A percentile compares a stretch with the other conserved stretches of the same genome.
These are phyloP conservation scores for Leptobrachium ailaonicum DNA, from an alignment of 2,113 vertebrate genomes.

Conservation along the genomic window DNA sequence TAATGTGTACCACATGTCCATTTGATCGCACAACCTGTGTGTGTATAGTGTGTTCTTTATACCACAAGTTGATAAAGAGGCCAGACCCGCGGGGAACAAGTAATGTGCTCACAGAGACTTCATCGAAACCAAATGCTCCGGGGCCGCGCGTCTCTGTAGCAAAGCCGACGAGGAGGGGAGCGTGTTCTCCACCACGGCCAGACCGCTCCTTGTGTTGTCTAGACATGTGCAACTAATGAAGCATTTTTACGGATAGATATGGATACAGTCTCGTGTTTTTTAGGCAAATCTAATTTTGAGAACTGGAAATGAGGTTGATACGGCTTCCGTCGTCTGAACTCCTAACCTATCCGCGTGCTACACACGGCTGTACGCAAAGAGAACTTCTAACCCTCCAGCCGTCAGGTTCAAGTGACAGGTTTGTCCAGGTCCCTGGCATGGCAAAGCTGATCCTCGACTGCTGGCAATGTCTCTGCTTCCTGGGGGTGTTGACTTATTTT, in stretches of 20 bases:
- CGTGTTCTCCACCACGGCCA: background rate
- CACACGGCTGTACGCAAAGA: no score
- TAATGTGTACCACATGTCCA: constrained; percentile 32
- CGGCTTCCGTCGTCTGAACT: constrained; percentile 1
- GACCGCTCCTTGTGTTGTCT: constrained; percentile 24
- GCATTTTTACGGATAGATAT: background rate
- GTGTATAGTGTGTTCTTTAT: background rate
- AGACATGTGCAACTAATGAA: constrained; percentile 30
- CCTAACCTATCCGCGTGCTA: background rate
- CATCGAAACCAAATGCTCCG: constrained; percentile 40
- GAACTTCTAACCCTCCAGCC: no score
- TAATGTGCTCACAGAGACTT: constrained; percentile 9
- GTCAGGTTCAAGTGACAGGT: no score
- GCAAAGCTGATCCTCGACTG: no score
- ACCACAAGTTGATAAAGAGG: constrained; percentile 27
- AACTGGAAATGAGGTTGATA: constrained; percentile 14
- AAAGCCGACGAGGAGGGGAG: background rate
- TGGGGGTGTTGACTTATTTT: no score
- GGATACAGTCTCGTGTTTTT: background rate
- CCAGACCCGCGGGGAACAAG: constrained; percentile 28
- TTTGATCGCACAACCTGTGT: constrained; percentile 24
- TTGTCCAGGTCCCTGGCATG: no score
- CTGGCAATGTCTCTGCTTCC: no score
- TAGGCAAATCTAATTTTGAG: constrained; percentile 3
- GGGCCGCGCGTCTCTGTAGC: background rate